phyloP scores from a whole-genome alignment of 1,140 invertebrate genomes.

The Popillia japonica region DNA sequence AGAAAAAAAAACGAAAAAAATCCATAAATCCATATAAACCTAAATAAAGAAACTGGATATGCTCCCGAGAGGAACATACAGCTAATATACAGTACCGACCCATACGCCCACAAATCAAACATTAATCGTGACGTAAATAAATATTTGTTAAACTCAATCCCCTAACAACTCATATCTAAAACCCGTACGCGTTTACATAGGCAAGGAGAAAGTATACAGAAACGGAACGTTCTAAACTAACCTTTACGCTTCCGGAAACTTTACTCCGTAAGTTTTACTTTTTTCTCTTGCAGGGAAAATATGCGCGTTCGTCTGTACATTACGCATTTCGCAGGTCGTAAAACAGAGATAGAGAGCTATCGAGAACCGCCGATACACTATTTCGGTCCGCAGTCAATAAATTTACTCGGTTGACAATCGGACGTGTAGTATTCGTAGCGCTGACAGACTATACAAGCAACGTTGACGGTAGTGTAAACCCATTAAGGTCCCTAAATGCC shows the following conservation, averaged over 20 bases:
- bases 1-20: too few relatives aligned
- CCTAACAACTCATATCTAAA: background rate
- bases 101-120: background rate
- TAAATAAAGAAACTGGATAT: background rate
- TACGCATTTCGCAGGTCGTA: background rate
- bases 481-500: constrained; percentile 15
- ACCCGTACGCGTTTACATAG: background rate
- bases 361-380: background rate
- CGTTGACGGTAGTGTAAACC: constrained; percentile 17
- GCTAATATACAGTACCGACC: background rate
- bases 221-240: background rate
- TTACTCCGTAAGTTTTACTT: constrained; percentile 3
- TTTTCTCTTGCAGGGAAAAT: background rate
- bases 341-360: background rate
- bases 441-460: constrained; percentile 18
- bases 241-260: background rate
- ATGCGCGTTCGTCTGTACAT: background rate
- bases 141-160: constrained; percentile 18
- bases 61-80: background rate
- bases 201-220: background rate
- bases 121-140: constrained; percentile 29
- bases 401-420: constrained; percentile 23
- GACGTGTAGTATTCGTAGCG: constrained; percentile 35
- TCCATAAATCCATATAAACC: background rate
- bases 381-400: constrained; percentile 26